phyloP scores from a whole-genome alignment of 1,140 invertebrate genomes.

The Polypedilum pembai region DNA sequence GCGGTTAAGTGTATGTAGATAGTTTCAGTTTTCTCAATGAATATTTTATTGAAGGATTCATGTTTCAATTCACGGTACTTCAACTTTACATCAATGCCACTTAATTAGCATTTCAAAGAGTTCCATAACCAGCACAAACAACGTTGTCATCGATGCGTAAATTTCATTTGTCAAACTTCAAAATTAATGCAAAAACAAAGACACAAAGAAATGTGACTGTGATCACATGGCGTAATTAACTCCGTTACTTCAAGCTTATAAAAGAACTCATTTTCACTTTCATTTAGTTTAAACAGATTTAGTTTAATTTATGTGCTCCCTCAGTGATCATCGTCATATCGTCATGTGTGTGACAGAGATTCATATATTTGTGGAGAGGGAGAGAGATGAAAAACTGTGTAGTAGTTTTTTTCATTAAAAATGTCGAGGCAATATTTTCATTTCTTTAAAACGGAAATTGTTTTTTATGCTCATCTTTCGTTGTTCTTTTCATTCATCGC shows the following conservation, averaged over 20 bases:
- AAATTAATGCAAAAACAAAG: background rate
- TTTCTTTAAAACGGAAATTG: conserved; percentile 14
- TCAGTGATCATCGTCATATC: background rate
- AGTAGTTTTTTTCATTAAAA: conserved; percentile 13
- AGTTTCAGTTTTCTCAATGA: no score
- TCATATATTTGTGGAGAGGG: background rate
- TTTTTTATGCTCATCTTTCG: background rate
- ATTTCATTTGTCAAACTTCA: conserved; percentile 5
- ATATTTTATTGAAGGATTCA: no score
- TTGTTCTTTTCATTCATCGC: background rate
- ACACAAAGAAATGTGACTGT: background rate
- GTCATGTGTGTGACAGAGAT: background rate
- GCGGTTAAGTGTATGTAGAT: background rate
- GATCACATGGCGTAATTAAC: background rate
- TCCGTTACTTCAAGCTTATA: background rate
- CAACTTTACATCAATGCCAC: background rate
- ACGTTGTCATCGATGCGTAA: background rate
- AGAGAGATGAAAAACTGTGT: background rate
- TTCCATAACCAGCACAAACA: no score
- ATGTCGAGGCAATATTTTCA: conserved; percentile 11
- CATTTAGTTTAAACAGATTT: background rate
- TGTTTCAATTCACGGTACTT: no score
- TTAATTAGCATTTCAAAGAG: conserved; percentile 12
- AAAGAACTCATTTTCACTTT: conserved; percentile 18
- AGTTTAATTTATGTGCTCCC: background rate